phyloP scores from a whole-genome alignment of 2,888 invertebrate genomes.

The Himalopsyche tibetana region DNA sequence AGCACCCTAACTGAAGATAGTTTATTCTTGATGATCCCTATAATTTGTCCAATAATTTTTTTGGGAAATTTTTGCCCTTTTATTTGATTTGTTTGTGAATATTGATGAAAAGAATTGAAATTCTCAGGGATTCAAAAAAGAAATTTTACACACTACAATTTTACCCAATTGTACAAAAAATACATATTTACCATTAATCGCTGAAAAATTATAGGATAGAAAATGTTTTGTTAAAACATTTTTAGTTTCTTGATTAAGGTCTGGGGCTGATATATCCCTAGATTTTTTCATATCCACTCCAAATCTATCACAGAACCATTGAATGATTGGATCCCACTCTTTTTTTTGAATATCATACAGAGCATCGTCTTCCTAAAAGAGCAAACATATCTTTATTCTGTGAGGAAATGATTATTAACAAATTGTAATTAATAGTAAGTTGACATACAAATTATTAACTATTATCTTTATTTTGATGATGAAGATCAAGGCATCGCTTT shows the following conservation, averaged over 20 bases:
- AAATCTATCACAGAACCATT: slow-evolving; percentile 92
- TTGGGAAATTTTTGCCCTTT: too few species aligned
- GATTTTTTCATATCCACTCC: slow-evolving; percentile 84
- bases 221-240: slow-evolving; percentile 85
- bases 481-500: background rate
- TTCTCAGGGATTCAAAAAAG: too few species aligned
- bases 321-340: slow-evolving; percentile 93
- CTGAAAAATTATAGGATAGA: slow-evolving; percentile 87
- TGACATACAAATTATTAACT: too few species aligned
- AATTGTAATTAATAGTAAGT: too few species aligned
- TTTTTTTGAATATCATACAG: slow-evolving; percentile 84
- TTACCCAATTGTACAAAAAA: background rate
- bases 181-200: slow-evolving; percentile 84
- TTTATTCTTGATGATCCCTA: too few species aligned
- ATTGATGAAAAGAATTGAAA: too few species aligned
- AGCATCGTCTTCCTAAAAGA: slow-evolving; percentile 84
- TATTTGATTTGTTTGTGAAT: too few species aligned
- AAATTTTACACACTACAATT: too few species aligned
- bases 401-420: background rate
- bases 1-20: too few species aligned
- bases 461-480: too few species aligned
- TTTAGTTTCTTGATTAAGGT: slow-evolving; percentile 81
- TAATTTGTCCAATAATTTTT: too few species aligned
- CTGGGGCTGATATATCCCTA: slow-evolving; percentile 82
- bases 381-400: background rate